Conservation (phyloP, 1,140 invertebrate genomes). For the Panulirus ornatus region DNA sequence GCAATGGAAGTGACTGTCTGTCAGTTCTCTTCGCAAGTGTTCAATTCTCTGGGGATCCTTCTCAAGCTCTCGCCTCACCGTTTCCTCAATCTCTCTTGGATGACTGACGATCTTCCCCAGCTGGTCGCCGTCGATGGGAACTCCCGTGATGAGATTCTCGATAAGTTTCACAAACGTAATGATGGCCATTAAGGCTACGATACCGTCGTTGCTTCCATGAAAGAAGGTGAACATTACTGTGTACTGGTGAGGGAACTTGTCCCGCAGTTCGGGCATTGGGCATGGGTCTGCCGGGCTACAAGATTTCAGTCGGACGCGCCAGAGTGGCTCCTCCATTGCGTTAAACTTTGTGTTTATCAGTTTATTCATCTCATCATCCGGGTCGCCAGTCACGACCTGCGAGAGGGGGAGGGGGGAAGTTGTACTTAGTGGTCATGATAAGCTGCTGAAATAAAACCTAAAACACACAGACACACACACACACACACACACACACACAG, state of each 20-base stretch:
- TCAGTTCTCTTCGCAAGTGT: background rate
- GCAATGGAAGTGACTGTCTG: background rate
- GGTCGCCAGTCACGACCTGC: background rate
- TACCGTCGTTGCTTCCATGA: background rate
- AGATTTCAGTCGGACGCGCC: background rate
- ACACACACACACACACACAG: too few relatives aligned
- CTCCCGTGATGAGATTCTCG: background rate
- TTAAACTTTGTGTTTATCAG: background rate
- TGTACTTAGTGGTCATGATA: too few relatives aligned
- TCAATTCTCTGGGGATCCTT: conserved; percentile 11
- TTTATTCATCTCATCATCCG: background rate
- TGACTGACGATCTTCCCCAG: background rate
- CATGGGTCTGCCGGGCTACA: background rate
- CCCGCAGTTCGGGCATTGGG: background rate
- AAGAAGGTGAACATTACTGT: background rate
- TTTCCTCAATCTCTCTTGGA: background rate
- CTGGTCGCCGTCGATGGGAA: background rate
- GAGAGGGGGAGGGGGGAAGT: too few relatives aligned
- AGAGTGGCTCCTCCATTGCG: background rate
- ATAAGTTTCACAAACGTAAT: background rate
- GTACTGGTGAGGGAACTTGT: conserved; percentile 21
- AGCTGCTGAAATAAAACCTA: too few relatives aligned
- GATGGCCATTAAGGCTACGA: background rate
- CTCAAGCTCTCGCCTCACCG: background rate
- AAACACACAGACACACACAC: too few relatives aligned